Percentiles rank a stretch among this genome's conserved stretches.
phyloP scores from a whole-genome alignment of 2,888 invertebrate species.

The Cerceris ruficornis region DNA sequence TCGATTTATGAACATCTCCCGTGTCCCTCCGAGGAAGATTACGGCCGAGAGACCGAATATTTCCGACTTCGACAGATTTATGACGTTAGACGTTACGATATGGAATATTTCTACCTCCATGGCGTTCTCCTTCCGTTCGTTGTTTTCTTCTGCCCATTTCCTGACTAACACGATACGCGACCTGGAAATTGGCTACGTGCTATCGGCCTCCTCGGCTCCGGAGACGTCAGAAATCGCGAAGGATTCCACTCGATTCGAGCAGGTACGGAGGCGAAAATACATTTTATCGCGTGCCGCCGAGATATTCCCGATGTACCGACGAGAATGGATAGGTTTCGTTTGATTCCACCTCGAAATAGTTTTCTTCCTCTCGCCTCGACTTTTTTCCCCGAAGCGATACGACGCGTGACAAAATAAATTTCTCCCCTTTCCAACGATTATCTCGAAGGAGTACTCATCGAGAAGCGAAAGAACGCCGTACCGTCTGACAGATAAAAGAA shows the following conservation, averaged over 20 bases:
- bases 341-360: background rate
- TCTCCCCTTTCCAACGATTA: too few relatives aligned
- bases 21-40: background rate
- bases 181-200: slow-evolving; percentile 29
- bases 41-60: background rate
- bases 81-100: background rate
- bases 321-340: background rate
- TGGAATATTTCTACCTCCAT: background rate
- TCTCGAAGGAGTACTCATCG: too few relatives aligned
- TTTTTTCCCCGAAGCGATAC: background rate
- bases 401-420: background rate
- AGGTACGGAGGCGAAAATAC: background rate
- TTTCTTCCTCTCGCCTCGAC: background rate
- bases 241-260: slow-evolving; percentile 3
- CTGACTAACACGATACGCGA: background rate
- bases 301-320: background rate
- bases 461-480: too few relatives aligned
- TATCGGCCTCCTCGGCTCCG: slow-evolving; percentile 9
- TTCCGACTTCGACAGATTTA: slow-evolving; percentile 36
- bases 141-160: slow-evolving; percentile 2
- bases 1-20: slow-evolving; percentile 16
- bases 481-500: too few relatives aligned
- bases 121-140: background rate
- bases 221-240: slow-evolving; percentile 13
- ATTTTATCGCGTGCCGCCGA: slow-evolving; percentile 6